Base-by-base conservation (phyloP, 1,140 invertebrate species). In the Whitmania pigra region DNA sequence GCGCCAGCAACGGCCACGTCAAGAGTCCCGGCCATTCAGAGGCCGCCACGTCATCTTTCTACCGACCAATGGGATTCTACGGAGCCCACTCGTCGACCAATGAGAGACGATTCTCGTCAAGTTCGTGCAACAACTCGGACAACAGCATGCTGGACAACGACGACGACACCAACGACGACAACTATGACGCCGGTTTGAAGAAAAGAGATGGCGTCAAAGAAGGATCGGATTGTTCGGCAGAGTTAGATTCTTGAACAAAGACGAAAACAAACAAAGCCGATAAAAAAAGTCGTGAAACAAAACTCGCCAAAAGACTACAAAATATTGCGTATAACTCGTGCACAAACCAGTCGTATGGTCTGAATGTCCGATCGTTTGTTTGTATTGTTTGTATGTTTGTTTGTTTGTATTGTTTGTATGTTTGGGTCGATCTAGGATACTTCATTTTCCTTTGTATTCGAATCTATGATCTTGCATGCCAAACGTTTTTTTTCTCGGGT, bases 1-100 rank as follows among this genome's bases (percentile, higher is more conserved):
- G 57, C 11, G 22, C 6, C 11, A 22, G 3, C 57, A 63, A 63
- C 57, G 22, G 29, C 13, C 22, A 49, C 2, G 43, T 49, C 43
- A 49, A 49, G 43, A 49, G 43, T 49, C 29, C 57, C 11, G 57
- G 22, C 15, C 57, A 63, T 15, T 4, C 57, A 15, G 57, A 63
- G 57, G 22, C 22, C 57, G 57, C 22, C 22, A 22, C 22, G 57
- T 63, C 57, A 31, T 49, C 43, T 11, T 63, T 31, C 57, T 22
- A 31, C 57, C 57, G 29, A 31, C 57, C 57, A 63, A 63, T 63
- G 57, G 29, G 57, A 31, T 31, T 25, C 57, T 63, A 25, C 57
- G 22, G 22, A 15, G 29, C 18, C 57, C 22, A 31, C 22, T 31
- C 57, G 11, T 11, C 29, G 29, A 25, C 57, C 57, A 63, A 63